A percentile compares a stretch with the other conserved stretches of the same genome.
Conservation (phyloP, 2,888 invertebrate species). For the Brachypterus glaber region DNA sequence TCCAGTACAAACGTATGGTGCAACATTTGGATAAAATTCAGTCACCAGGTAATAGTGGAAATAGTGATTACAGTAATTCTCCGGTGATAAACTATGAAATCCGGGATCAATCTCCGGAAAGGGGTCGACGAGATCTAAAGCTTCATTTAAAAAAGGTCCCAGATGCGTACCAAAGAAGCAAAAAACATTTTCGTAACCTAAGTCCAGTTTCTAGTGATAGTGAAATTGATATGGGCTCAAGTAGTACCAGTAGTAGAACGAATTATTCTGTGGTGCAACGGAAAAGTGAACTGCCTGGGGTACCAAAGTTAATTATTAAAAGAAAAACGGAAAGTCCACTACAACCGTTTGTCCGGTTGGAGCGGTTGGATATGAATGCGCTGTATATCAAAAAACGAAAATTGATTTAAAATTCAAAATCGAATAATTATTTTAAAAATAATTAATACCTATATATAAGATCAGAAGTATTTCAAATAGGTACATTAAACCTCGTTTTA, state of each 20-base stretch:
- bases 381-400: constrained; percentile 22
- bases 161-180: constrained; percentile 15
- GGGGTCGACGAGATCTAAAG: constrained; percentile 19
- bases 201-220: constrained; percentile 20
- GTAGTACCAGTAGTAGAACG: constrained; percentile 14
- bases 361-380: constrained; percentile 25
- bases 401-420: too few species aligned
- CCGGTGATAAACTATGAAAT: constrained; percentile 24
- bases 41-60: constrained; percentile 13
- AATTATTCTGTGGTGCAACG: constrained; percentile 30
- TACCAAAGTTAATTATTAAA: constrained; percentile 33
- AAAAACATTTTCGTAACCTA: constrained; percentile 26
- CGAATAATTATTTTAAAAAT: too few species aligned
- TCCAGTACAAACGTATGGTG: constrained; percentile 27
- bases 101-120: constrained; percentile 11
- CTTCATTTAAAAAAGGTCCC: constrained; percentile 25
- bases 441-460: too few species aligned
- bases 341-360: constrained; percentile 30
- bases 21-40: constrained; percentile 19
- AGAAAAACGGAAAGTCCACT: constrained; percentile 27
- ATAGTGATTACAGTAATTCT: too few species aligned
- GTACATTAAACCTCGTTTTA: too few species aligned
- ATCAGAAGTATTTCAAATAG: too few species aligned
- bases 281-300: constrained; percentile 25
- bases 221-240: constrained; percentile 18